Percentiles rank a stretch among this genome's conserved stretches.
These are phyloP conservation scores for Carettochelys insculpta DNA, from an alignment of 2,113 vertebrate genomes.

Conservation along the genomic window DNA sequence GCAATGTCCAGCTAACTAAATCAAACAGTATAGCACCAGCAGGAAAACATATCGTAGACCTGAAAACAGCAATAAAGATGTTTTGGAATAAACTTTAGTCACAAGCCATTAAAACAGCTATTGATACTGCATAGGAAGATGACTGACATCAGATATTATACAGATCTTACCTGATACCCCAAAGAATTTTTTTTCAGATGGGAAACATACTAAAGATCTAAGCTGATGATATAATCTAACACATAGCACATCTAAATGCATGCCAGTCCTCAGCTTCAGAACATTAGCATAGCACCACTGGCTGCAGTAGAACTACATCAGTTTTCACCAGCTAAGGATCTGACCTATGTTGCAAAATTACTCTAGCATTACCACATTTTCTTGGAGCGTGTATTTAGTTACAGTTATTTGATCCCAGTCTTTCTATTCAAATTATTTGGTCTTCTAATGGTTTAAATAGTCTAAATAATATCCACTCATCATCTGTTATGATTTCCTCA, in stretches of 20 bases:
- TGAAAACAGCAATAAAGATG: not conserved
- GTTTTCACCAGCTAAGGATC: not conserved
- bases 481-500: not conserved
- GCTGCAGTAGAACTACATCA: not conserved
- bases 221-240: not conserved
- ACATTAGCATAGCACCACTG: not conserved
- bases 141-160: not conserved
- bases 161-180: not conserved
- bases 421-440: not conserved
- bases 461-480: not conserved
- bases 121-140: not conserved
- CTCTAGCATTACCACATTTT: not conserved
- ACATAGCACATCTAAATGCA: not conserved
- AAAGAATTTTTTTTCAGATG: not conserved
- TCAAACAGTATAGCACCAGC: not conserved
- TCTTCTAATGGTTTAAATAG: not conserved
- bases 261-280: not conserved
- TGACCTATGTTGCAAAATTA: not conserved
- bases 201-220: not conserved
- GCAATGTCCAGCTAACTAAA: not conserved
- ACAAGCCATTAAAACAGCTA: not conserved
- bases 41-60: not conserved
- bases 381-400: not conserved
- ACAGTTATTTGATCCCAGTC: not conserved
- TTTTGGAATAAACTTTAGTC: not conserved